Evolutionary conservation across 64 coral and sea anemone genomes (phyloP).

Genomic region (Exaiptasia diaphana): DNA sequence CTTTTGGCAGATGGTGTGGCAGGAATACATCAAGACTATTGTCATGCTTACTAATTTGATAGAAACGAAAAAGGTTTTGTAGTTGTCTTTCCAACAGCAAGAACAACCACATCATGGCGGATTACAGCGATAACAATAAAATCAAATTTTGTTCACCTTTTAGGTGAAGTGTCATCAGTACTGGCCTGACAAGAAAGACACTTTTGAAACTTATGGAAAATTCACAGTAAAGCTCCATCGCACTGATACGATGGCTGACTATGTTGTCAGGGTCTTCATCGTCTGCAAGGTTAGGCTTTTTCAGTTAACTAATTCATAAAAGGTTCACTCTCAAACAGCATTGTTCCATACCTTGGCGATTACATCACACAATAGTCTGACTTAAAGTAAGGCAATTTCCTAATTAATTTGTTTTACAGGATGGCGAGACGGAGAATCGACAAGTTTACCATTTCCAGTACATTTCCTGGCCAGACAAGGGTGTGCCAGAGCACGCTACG

Average conservation of each 20-base stretch:
- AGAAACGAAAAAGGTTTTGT: conserved; percentile 42
- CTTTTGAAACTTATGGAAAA: conserved; percentile 12
- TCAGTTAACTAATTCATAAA: too few species aligned
- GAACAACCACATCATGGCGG: neutral
- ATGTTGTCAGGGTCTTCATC: conserved; percentile 31
- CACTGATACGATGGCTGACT: conserved; percentile 40
- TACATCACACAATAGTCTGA: too few species aligned
- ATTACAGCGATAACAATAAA: neutral
- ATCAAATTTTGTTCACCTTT: neutral
- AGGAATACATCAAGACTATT: conserved; percentile 25
- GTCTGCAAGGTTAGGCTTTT: conserved; percentile 23
- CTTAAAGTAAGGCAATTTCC: too few species aligned
- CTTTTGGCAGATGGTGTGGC: conserved; percentile 63
- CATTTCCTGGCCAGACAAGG: conserved; percentile 59
- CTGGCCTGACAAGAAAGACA: conserved; percentile 37
- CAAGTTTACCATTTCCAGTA: conserved; percentile 55
- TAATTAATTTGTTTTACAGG: neutral
- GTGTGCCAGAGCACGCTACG: conserved; percentile 61
- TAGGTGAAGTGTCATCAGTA: conserved; percentile 63
- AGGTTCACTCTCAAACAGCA: too few species aligned
- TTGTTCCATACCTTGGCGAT: too few species aligned
- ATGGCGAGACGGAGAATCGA: neutral
- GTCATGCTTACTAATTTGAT: conserved; percentile 63
- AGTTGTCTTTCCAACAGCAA: neutral
- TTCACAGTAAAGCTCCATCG: conserved; percentile 20